Evolutionary conservation across 2,113 vertebrate genomes (phyloP), one percentile per base, ranked within the genome.

Genomic region (Bubalus kerabau): DNA sequence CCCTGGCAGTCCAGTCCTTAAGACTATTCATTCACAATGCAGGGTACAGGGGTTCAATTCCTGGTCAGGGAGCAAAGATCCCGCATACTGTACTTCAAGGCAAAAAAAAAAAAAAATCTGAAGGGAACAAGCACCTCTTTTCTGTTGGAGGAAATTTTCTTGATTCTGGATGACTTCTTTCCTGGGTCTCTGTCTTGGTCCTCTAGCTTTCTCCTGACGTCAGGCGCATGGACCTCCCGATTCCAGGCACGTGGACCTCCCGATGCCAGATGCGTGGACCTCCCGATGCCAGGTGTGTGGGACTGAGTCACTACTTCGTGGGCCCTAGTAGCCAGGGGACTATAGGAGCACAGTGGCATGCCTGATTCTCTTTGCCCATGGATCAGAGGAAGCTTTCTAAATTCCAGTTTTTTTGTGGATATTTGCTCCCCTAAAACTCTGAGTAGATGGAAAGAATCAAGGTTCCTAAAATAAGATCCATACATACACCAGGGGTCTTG

Each of bases 181-280:
- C 23, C 32, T 15, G 26, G 46, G 76, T 32, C 88, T 21, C 6
- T 17, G 2, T 10, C 64, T 24, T 1, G 2, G 17, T 16, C 3
- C 1, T 17, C 43, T 16, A 0, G 7, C 16, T 5, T 2, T 24
- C 28, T n/a, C n/a, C 32, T 21, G 5, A 26, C 1, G 1, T 7
- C 14, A 32, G 48, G 0, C 0, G 2, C 9, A 1, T 2, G 15
- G 62, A 0, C 62, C 32, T 23, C 30, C n/a, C 7, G 2, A 6
- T 2, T 5, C 17, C 16, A 30, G 40, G 10, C 6, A 1, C 11
- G 3, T 5, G 15, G 21, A 5, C 6, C 6, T 21, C 52, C 54
- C 0, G 1, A 3, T 3, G 5, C 5, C 28, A 62, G 13, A 6
- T 30, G 28, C 14, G 2, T 62, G 60, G 60, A 3, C 59, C 32